Base-by-base conservation (phyloP, 2,888 invertebrate species). In the Machimus rusticus region DNA sequence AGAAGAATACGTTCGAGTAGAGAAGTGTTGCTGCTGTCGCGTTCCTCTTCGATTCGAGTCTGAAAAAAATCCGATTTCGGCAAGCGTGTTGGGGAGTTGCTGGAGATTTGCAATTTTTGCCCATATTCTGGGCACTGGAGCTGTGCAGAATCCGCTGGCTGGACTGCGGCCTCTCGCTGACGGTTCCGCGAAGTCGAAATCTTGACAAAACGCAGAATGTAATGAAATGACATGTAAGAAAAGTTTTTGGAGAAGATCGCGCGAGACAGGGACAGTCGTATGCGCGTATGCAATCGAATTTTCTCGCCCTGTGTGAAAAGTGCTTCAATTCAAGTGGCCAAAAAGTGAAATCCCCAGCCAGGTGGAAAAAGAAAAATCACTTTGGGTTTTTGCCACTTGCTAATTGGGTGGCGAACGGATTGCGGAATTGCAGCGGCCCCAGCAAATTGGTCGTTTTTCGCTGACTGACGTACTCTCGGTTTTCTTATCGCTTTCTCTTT, bases 151-250 rank as follows among this genome's bases (percentile, higher is more conserved):
- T 39, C 37, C 66, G 66, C 19, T 66, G 66, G 12, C 23, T n/a
- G 51, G 51, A 51, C 66, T 23, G 66, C 28, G 66, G 66, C 23
- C 9, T 23, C 23, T 66, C 28, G 23, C 28, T 66, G 66, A 28
- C 66, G 28, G 28, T 79, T 79, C 51, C 19, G 37, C 39, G 37
- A 23, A 43, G 23, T 37, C 39, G 46, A 46, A 74, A 74, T 74
- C 31, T 74, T 74, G 74, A 74, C 74, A 85, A 74, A 85, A 85
- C 85, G 85, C 85, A 85, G 74, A 85, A 74, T 74, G 85, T 74
- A 85, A 43, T 85, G 85, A 85, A 85, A 31, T 85, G 85, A 85
- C 85, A 85, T 85, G 85, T 85, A 85, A 85, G 85, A 85, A 85
- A 85, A 43, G 74, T 82, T 78, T 46, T 78, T 39, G 74, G 46